Evolutionary conservation across 2,888 invertebrate genomes (phyloP).

Genomic region (Labia minor): DNA sequence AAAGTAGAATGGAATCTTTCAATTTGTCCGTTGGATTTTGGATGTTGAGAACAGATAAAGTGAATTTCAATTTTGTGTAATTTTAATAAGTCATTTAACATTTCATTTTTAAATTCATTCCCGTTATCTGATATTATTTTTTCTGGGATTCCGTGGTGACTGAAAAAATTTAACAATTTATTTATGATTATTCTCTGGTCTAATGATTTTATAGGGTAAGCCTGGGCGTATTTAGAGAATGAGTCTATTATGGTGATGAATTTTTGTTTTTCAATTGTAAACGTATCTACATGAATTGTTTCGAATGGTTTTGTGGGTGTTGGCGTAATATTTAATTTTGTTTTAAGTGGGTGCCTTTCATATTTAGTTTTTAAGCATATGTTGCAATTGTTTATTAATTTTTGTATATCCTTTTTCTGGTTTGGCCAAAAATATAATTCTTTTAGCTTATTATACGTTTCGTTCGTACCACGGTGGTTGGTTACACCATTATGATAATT

Average conservation of each 20-base stretch:
- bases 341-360: conserved; percentile 18
- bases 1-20: conserved; percentile 18
- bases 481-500: not conserved
- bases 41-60: not conserved
- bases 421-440: not conserved
- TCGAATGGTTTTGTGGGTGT: conserved; percentile 22
- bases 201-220: conserved; percentile 19
- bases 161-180: conserved; percentile 21
- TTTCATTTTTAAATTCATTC: conserved; percentile 23
- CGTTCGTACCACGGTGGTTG: not conserved
- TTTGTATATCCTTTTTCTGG: not conserved
- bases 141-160: conserved; percentile 21
- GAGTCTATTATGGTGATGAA: conserved; percentile 23
- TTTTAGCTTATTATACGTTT: not conserved
- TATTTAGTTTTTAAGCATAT: conserved; percentile 18
- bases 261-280: conserved; percentile 20
- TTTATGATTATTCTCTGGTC: conserved; percentile 17
- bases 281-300: conserved; percentile 22
- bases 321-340: conserved; percentile 18
- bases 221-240: conserved; percentile 23
- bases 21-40: not conserved
- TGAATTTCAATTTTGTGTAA: conserved; percentile 21
- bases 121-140: conserved; percentile 23
- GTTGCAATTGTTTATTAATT: not conserved
- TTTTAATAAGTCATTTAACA: conserved; percentile 21